Conservation (phyloP, 2,797 vertebrate genomes). For the Zonotrichia albicollis region DNA sequence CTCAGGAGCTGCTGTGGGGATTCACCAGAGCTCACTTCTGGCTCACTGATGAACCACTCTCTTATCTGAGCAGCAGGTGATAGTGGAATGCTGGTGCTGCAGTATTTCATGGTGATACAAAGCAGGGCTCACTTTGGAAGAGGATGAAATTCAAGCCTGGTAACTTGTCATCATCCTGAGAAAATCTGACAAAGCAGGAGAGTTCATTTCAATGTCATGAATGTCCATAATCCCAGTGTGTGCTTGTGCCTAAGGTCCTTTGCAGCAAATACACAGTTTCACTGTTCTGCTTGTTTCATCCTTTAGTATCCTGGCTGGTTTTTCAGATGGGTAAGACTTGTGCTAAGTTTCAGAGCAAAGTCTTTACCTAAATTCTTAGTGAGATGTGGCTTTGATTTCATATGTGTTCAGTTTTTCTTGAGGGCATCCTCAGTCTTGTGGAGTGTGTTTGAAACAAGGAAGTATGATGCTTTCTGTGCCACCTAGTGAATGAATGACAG, state of each 20-base stretch:
- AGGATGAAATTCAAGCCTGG: background rate
- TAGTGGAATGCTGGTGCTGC: background rate
- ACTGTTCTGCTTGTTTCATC: background rate
- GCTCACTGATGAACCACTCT: background rate
- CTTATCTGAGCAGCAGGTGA: background rate
- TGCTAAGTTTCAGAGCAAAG: background rate
- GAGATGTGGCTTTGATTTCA: background rate
- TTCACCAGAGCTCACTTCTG: conserved; percentile 24
- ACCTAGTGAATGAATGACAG: background rate
- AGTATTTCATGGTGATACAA: background rate
- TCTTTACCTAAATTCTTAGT: background rate
- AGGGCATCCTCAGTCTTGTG: background rate
- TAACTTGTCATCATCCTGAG: background rate
- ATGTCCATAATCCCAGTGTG: rapidly evolving
- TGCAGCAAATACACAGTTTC: background rate
- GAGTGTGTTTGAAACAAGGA: background rate
- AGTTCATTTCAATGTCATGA: background rate
- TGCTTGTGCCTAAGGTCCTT: background rate
- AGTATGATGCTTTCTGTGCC: background rate
- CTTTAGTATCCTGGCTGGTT: background rate
- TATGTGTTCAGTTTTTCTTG: background rate
- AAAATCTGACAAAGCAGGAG: background rate
- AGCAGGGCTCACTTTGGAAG: background rate
- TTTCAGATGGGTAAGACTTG: background rate
- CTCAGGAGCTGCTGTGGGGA: background rate